Evolutionary conservation across 2,797 vertebrate genomes (phyloP), one percentile per base, ranked within the genome.

Genomic region (Cyclura pinguis): DNA sequence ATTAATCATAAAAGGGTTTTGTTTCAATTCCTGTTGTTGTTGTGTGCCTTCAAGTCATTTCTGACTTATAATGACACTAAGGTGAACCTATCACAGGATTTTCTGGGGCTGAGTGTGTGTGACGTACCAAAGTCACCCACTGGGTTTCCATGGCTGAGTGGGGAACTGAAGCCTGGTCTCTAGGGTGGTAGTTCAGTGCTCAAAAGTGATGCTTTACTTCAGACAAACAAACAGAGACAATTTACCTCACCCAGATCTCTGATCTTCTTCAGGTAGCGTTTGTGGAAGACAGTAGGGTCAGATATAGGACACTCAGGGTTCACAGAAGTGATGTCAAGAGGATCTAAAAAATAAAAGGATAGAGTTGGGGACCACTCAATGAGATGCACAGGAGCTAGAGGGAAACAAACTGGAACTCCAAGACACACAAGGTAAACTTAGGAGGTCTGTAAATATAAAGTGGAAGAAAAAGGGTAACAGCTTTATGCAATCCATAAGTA

Each of bases 261-360:
- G 69, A 98, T 97, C 94, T 98, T 98, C 92, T 98, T 99, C 96
- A 99, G 96, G 94, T 99, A 98, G 1, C 99, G 98, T 95, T 98
- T 99, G 87, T 98, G 98, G 94, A 98, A 99, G 55, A 98, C 90
- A 0, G 97, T 98, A 10, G 98, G 98, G 91, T 98, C 98, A 0
- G 96, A 92, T 3, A 94, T 93, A 0, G 96, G 94, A 2, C 94
- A 94, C 0, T 97, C 95, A 0, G 97, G 97, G 64, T 95, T 97
- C 93, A 98, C 96, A 0, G 97, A 96, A 1, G 97, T 95, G 81
- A 98, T 96, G 2, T 98, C 98, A 0, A 96, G 32, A 0, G 97
- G 98, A 95, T 98, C 98, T 99, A 96, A 1, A 92, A 64, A 32
- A 6, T 9, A 59, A 13, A 4, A 88, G 6, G 42, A 29, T 47